Evolutionary conservation across 2,888 invertebrate species (phyloP), one percentile per base, ranked within the genome.

Genomic region (Drosophila quinaria): DNA sequence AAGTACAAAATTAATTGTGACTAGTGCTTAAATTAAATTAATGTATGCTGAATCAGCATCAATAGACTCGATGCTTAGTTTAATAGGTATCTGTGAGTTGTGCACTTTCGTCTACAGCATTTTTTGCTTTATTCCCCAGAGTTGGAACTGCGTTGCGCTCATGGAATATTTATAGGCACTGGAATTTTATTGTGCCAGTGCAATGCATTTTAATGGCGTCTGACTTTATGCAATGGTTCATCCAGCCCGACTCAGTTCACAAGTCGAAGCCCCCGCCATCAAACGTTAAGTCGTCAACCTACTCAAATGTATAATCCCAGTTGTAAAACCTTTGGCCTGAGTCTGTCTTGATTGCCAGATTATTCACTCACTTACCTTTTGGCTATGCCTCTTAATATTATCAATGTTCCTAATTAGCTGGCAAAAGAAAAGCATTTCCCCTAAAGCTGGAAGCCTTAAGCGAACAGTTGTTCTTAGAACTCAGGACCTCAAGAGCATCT

Each of bases 111-210:
- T 29, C 2, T 13, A 19, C 4, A 17, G 13, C 13, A 1, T 5
- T 55, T 33, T 46, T 3, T 9, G 15, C 46, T 33, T 33, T 42
- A 54, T 41, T 35, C 22, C 39, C 25, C 33, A 37, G 11, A 9
- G 19, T 59, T 50, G 19, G 17, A 1, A 17, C 59, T 19, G 47
- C 11, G 44, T 22, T 39, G 49, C 25, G 33, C 69, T 78, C 80
- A 80, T 80, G 50, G 61, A 80, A 73, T 69, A 78, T 78, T 78
- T 76, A 78, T 78, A 65, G 67, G 60, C 80, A 51, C 37, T 60
- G 67, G 66, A 55, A 73, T 68, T 65, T 76, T 68, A 80, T 67
- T 71, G 54, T 62, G 67, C 44, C 25, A 61, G 51, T 61, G 79
- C 66, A 74, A 79, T 77, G 77, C 77, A 77, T 77, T 77, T 77